Percentiles rank a stretch among this genome's conserved stretches.
phyloP scores from a whole-genome alignment of 2,888 invertebrate genomes.

The Callimorpha dominula region DNA sequence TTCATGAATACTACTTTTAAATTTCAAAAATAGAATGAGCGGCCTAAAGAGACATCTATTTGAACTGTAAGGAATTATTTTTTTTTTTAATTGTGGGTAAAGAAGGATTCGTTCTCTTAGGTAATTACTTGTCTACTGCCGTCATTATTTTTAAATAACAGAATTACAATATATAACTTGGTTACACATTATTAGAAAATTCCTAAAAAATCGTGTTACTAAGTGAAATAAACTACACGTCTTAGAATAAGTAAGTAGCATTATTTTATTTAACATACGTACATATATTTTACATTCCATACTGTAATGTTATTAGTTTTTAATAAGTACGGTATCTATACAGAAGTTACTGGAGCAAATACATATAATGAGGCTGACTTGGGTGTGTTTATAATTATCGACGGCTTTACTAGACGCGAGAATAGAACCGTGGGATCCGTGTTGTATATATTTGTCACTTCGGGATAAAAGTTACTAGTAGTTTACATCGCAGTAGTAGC shows the following conservation, averaged over 20 bases:
- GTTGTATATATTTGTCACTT: no score
- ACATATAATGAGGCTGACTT: conserved; percentile 16
- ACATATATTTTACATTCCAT: conserved; percentile 9
- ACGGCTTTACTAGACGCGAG: no score
- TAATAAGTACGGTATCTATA: conserved; percentile 18
- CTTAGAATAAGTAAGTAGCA: conserved; percentile 5
- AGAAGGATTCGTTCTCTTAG: background rate
- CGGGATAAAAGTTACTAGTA: no score
- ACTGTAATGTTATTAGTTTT: conserved; percentile 29
- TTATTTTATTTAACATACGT: conserved; percentile 12
- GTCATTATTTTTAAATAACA: background rate
- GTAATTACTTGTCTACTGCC: background rate
- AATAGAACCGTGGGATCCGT: no score
- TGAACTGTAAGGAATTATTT: background rate
- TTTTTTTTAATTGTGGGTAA: conserved; percentile 31
- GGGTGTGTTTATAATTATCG: no score
- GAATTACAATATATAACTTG: background rate
- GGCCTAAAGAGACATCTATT: conserved; percentile 36
- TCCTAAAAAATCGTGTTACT: conserved; percentile 4
- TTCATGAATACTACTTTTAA: background rate
- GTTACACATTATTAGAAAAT: background rate
- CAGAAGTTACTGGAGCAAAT: conserved; percentile 11
- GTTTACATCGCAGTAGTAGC: no score
- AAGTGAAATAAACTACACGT: conserved; percentile 5
- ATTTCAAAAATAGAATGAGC: background rate